Evolutionary conservation across 2,888 invertebrate genomes (phyloP).

Genomic region (Amphiduros pacificus): DNA sequence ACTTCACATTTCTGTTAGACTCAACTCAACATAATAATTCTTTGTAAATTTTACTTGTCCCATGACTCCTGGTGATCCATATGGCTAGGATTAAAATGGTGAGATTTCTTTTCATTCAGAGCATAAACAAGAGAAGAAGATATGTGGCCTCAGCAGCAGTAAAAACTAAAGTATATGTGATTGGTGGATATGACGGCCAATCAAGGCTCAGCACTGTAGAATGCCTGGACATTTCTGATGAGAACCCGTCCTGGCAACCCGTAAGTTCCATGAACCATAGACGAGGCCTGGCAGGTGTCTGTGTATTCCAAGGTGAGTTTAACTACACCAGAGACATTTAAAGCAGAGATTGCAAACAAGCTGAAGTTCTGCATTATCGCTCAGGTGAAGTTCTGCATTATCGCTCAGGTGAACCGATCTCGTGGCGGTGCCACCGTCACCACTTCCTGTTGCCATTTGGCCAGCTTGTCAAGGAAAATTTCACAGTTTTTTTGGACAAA

Average conservation of each 20-base stretch:
- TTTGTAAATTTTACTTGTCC: too few species aligned
- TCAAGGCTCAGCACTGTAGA: conserved; percentile 52
- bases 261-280: conserved; percentile 54
- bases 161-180: conserved; percentile 51
- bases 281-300: conserved; percentile 54
- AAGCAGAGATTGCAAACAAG: not conserved
- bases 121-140: conserved; percentile 44
- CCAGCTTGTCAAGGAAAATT: too few species aligned
- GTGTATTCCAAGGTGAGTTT: conserved; percentile 53
- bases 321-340: too few species aligned
- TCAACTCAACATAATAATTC: too few species aligned
- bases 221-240: conserved; percentile 49
- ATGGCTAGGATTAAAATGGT: too few species aligned
- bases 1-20: too few species aligned
- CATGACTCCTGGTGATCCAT: too few species aligned
- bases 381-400: not conserved
- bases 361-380: not conserved
- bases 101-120: conserved; percentile 32
- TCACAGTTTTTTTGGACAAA: too few species aligned
- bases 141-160: conserved; percentile 56
- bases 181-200: conserved; percentile 57
- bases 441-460: too few species aligned
- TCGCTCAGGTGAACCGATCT: not conserved
- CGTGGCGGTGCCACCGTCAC: not conserved
- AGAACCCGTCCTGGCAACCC: conserved; percentile 47